phyloP scores from a whole-genome alignment of 2,113 vertebrate species.

The Leucopternis melanops region DNA sequence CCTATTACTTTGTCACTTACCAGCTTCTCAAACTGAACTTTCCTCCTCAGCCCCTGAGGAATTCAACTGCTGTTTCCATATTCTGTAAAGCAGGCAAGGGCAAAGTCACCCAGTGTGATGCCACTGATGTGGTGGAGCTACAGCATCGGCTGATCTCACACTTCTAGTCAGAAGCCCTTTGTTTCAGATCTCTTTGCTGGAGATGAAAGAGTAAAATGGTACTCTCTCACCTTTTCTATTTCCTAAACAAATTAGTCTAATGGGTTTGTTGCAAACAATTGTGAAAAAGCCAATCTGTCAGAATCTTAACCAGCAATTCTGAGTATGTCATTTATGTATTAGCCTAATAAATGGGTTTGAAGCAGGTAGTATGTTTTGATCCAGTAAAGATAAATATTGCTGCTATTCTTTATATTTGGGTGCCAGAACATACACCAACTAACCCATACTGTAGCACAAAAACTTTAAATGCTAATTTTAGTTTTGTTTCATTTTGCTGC shows the following conservation, averaged over 20 bases:
- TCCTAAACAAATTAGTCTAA: neutral
- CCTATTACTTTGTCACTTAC: neutral
- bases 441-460: neutral
- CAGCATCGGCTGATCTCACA: neutral
- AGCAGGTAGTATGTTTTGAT: neutral
- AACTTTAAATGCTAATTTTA: neutral
- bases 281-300: neutral
- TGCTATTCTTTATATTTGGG: neutral
- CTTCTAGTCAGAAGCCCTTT: neutral
- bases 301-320: neutral
- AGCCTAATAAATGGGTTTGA: neutral
- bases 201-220: neutral
- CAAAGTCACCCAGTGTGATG: neutral
- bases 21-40: neutral
- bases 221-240: neutral
- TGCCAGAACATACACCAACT: neutral
- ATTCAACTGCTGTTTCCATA: rapidly evolving
- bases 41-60: neutral
- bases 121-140: neutral
- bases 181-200: neutral
- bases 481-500: neutral
- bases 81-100: neutral
- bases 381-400: neutral
- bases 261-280: neutral
- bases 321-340: neutral